Percentiles rank a stretch among this genome's conserved stretches.
Conservation (phyloP, 2,888 invertebrate genomes). For the Tetanocera ferruginea region DNA sequence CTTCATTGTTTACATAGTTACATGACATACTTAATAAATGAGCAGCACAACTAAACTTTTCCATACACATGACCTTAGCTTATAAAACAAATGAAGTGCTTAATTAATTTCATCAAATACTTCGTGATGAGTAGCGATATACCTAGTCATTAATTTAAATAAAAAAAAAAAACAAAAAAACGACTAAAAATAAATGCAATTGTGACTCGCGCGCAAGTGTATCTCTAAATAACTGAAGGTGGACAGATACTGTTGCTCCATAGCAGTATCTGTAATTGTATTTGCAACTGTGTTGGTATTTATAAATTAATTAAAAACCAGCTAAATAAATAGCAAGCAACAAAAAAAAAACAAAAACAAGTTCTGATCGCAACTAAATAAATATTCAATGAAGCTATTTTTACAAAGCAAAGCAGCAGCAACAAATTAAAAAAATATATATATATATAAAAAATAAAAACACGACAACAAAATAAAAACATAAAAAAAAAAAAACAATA, state of each 20-base stretch:
- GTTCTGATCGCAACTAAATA: conserved; percentile 3
- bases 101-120: neutral
- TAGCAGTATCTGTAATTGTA: neutral
- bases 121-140: neutral
- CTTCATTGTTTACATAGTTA: too few relatives aligned
- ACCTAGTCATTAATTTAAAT: neutral
- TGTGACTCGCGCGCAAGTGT: neutral
- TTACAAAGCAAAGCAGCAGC: neutral
- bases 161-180: neutral
- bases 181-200: neutral
- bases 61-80: too few relatives aligned
- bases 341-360: neutral
- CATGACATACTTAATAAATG: too few relatives aligned
- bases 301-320: conserved; percentile 23
- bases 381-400: conserved; percentile 13
- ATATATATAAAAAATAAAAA: conserved; percentile 14
- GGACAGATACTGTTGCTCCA: neutral
- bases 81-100: neutral
- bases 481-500: neutral
- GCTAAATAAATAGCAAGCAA: conserved; percentile 23
- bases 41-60: too few relatives aligned
- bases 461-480: neutral
- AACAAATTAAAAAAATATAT: neutral
- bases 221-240: neutral
- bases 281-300: neutral